Base-by-base conservation (phyloP, 2,113 vertebrate genomes). In the Cyanoramphus novaezelandiae region DNA sequence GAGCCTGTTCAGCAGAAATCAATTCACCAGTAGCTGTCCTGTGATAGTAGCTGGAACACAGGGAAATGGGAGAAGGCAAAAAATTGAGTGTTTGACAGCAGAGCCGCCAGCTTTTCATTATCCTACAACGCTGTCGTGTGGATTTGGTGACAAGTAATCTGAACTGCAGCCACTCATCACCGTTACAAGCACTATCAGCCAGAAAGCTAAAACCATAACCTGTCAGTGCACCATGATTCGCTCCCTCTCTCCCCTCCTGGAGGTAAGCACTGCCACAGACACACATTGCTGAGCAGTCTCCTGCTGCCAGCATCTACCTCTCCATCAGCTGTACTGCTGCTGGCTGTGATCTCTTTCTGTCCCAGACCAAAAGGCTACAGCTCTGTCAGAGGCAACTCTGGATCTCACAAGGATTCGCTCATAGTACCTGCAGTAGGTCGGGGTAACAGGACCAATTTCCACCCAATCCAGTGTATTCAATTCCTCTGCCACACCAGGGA, bases 371-470 rank as follows among this genome's bases (percentile, higher is more conserved):
- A 91, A 53, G 35, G 41, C n/a, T 62, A 10, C 74, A 68, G 87
- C 79, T 71, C 63, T 55, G 70, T 28, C 27, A 25, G 82, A 69
- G 35, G 23, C n/a, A 44, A 9, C 25, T 71, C 57, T 44, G 63
- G 60, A 44, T 23, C 74, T 60, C 2, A 0, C 39, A 11, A 44
- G 27, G 76, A 24, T 53, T 50, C 0, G 0, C 0, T 1, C 0
- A 0, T 10, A 23, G 75, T 16, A 21, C 25, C 43, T 63, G 74
- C 3, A 3, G n/a, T 1, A 64, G 9, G 13, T 18, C 29, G 55
- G 75, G 28, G 68, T 19, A 68, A 53, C 8, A 3, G 65, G 44
- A 64, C 21, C 37, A 11, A 37, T 9, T 49, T 23, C 46, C 57
- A 13, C 49, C 41, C 7, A 2, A 8, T n/a, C n/a, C 20, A 0